Base-by-base conservation (phyloP, 2,888 invertebrate genomes). In the Pherbina coryleti region DNA sequence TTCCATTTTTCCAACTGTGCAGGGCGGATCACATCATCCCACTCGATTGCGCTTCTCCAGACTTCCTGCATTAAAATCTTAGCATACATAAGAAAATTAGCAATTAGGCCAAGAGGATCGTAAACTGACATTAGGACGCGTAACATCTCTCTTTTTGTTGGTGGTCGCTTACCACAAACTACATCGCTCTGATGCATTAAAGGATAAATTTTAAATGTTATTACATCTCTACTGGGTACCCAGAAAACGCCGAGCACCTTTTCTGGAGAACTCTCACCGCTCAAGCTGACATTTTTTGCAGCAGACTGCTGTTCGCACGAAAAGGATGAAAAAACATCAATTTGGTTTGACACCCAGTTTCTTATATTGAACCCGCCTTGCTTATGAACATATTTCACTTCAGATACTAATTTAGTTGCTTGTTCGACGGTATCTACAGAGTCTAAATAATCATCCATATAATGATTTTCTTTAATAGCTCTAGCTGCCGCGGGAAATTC, bases 371-470 rank as follows among this genome's bases (percentile, higher is more conserved):
- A 79, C 22, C 74, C 62, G 9, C 76, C 79, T 19, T 76, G 70
- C 49, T 77, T 69, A 60, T 75, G 78, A 22, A 80, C 37, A 14
- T 44, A 53, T 76, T 55, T 51, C 0, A 78, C 78, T n/a, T 76
- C 75, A 25, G 67, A 71, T 22, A 75, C 76, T 5, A 78, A 28
- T 19, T 66, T 31, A n/a, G 73, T 76, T 19, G 82, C 81, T 74
- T 80, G 77, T 71, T 60, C 28, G 5, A 60, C 22, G 3, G 60
- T 60, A 22, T 60, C 60, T 25, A 60, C 22, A 9, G 28, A 78
- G 77, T 70, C 81, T 22, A 85, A 66, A 44, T 81, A 80, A 44
- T 84, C 84, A 67, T 85, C 83, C 77, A 85, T 81, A 57, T 85
- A 77, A 25, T 80, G 78, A 34, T 75, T 79, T 19, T 70, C 28